phyloP scores from a whole-genome alignment of 2,888 invertebrate genomes.

The Cryptus armator region DNA sequence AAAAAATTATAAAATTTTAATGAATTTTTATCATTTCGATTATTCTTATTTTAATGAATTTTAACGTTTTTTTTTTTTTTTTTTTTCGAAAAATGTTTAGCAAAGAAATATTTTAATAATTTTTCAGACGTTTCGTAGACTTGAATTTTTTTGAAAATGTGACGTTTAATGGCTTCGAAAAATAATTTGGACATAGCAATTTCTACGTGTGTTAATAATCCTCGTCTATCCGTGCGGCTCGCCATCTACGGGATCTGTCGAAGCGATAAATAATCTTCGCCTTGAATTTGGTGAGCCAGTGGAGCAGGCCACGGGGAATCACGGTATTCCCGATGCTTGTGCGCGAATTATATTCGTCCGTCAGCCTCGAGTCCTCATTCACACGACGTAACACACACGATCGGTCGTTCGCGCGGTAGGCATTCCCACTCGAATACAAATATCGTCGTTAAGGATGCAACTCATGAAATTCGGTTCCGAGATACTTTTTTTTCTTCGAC shows the following conservation, averaged over 20 bases:
- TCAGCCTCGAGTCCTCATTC: slow-evolving; percentile 59
- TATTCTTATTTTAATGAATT: no score
- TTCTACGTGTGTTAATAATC: no score
- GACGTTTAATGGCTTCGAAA: no score
- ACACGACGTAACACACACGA: slow-evolving; percentile 47
- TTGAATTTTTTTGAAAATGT: no score
- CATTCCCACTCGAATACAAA: slow-evolving; percentile 61
- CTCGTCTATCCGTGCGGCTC: background rate
- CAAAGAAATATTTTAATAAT: no score
- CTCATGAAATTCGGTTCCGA: slow-evolving; percentile 37
- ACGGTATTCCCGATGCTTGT: slow-evolving; percentile 13
- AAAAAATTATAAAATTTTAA: no score
- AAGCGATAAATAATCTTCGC: background rate
- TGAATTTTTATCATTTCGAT: no score
- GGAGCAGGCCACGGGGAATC: slow-evolving; percentile 43
- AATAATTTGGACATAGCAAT: no score
- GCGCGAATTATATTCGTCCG: slow-evolving; percentile 50
- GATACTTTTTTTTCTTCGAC: slow-evolving; percentile 28
- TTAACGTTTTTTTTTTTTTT: no score
- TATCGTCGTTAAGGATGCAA: slow-evolving; percentile 43
- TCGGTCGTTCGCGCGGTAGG: slow-evolving; percentile 12
- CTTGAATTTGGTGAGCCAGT: slow-evolving; percentile 49
- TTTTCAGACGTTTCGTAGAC: no score
- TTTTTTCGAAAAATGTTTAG: no score
- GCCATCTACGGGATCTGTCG: background rate